A percentile compares a stretch with the other conserved stretches of the same genome.
These are phyloP conservation scores for Periplaneta americana DNA, from an alignment of 1,140 invertebrate genomes.

Conservation along the genomic window DNA sequence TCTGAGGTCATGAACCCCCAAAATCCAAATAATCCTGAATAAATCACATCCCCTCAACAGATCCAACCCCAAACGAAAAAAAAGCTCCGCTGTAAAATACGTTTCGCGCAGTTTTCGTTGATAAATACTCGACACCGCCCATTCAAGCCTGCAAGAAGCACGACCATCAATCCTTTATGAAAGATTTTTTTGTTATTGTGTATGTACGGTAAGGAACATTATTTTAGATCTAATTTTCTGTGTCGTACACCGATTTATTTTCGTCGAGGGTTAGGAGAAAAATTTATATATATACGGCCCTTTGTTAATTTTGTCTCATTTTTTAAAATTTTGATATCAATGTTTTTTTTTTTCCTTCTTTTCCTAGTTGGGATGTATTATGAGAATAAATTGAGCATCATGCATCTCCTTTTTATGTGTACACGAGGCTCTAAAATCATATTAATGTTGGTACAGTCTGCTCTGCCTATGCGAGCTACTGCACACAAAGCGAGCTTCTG, in stretches of 20 bases:
- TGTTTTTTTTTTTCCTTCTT: not conserved
- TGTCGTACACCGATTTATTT: not conserved
- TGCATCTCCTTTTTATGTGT: slow-evolving; percentile 2
- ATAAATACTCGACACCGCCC: not conserved
- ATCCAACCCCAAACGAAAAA: not conserved
- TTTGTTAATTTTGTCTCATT: not conserved
- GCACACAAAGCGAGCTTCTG: not conserved
- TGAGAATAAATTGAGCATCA: slow-evolving; percentile 11
- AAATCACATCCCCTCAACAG: not conserved
- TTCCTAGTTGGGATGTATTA: slow-evolving; percentile 2
- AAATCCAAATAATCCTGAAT: not conserved
- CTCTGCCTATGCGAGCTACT: not conserved
- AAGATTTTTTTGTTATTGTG: not conserved
- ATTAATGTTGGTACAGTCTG: slow-evolving; percentile 10
- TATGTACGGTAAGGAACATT: not conserved
- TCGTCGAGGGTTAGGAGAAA: not conserved
- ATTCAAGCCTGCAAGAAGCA: not conserved
- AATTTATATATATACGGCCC: not conserved
- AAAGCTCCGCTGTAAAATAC: not conserved
- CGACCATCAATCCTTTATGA: not conserved
- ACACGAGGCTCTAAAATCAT: slow-evolving; percentile 7
- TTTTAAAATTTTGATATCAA: not conserved
- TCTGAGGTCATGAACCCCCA: not conserved
- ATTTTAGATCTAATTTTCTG: not conserved
- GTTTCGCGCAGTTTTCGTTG: no score